Evolutionary conservation across 2,888 invertebrate species (phyloP).

Genomic region (Cryptocephalus primarius): DNA sequence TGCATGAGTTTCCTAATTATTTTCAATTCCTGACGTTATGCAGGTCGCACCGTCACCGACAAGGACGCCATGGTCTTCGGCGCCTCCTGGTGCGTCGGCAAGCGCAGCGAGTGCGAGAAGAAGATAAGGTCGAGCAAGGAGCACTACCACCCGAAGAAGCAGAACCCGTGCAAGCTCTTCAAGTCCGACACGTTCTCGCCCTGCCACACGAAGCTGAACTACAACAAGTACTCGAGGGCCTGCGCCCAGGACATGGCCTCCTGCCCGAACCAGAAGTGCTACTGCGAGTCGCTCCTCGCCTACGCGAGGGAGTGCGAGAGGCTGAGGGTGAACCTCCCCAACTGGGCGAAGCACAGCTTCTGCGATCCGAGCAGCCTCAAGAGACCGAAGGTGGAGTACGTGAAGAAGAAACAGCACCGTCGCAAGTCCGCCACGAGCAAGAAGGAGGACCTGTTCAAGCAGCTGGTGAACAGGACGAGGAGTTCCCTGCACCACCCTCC

Average conservation of each 20-base stretch:
- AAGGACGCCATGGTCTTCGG: slow-evolving; percentile 60
- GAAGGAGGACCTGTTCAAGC: slow-evolving; percentile 3
- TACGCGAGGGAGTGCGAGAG: slow-evolving; percentile 81
- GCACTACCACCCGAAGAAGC: slow-evolving; percentile 4
- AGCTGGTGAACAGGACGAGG: slow-evolving; percentile 10
- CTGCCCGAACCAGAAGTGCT: slow-evolving; percentile 69
- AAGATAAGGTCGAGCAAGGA: slow-evolving; percentile 8
- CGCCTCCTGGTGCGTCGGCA: slow-evolving; percentile 81
- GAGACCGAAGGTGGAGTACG: slow-evolving; percentile 1
- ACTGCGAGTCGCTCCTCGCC: slow-evolving; percentile 82
- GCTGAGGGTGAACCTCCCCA: slow-evolving; percentile 56
- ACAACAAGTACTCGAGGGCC: slow-evolving; percentile 72
- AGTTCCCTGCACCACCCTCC: neutral
- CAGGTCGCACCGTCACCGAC: slow-evolving; percentile 46
- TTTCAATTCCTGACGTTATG: neutral
- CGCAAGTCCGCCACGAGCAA: slow-evolving; percentile 3
- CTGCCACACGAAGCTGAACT: slow-evolving; percentile 71
- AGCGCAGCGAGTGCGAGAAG: slow-evolving; percentile 20
- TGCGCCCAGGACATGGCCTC: slow-evolving; percentile 73
- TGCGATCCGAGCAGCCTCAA: slow-evolving; percentile 9
- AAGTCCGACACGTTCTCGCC: slow-evolving; percentile 52
- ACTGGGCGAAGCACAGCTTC: slow-evolving; percentile 52
- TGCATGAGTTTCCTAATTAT: too few species aligned
- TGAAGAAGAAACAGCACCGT: neutral
- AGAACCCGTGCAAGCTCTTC: slow-evolving; percentile 24